These are phyloP conservation scores for Hystrix brachyura DNA, from an alignment of 2,113 vertebrate genomes.

Conservation along the genomic window DNA sequence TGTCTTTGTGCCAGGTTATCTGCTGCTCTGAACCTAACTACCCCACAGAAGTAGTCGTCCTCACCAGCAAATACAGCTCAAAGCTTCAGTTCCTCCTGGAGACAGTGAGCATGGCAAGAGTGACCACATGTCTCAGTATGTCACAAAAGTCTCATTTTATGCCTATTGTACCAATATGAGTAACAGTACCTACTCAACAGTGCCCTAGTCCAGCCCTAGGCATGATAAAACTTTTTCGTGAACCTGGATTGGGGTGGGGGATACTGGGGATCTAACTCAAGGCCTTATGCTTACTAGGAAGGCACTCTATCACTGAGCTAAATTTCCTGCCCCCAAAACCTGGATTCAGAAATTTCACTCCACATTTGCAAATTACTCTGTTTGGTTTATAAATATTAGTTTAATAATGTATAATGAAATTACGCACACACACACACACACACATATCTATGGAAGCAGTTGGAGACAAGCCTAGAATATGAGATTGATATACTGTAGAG, in stretches of 20 bases:
- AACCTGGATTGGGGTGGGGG: too few relatives aligned
- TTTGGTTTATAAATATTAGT: neutral
- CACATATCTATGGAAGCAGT: neutral
- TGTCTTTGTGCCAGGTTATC: neutral
- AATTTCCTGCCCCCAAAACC: neutral
- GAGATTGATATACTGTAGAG: neutral
- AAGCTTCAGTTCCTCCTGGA: neutral
- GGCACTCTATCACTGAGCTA: too few relatives aligned
- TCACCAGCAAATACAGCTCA: neutral
- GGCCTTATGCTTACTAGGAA: too few relatives aligned
- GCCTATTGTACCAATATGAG: neutral
- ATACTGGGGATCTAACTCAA: too few relatives aligned
- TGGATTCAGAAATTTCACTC: conserved; percentile 38
- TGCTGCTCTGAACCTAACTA: conserved; percentile 32
- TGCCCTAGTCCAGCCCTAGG: neutral
- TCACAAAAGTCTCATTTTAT: neutral
- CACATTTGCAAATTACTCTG: neutral
- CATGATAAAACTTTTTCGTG: neutral
- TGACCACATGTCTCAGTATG: neutral
- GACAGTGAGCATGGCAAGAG: neutral
- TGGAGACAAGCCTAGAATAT: neutral
- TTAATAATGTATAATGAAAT: neutral
- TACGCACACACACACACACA: too few relatives aligned
- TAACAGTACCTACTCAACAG: neutral
- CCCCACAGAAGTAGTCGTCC: neutral